These are phyloP conservation scores for Sialis lutaria DNA, from an alignment of 2,888 invertebrate genomes.

Conservation along the genomic window DNA sequence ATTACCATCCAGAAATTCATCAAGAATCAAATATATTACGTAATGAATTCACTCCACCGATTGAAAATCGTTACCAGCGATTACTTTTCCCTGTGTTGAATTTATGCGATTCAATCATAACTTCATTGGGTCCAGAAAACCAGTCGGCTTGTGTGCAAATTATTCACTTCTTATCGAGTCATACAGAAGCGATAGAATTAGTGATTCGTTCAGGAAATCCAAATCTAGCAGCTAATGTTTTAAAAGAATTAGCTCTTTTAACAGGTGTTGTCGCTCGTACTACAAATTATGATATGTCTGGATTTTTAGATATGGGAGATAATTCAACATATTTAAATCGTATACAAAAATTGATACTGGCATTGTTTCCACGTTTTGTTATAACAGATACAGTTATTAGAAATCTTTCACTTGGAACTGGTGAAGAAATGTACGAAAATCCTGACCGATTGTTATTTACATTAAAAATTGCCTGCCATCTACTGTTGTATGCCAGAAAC, in stretches of 20 bases:
- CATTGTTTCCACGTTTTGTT: conserved; percentile 54
- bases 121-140: conserved; percentile 69
- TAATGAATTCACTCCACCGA: conserved; percentile 37
- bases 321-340: conserved; percentile 42
- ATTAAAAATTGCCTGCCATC: conserved; percentile 50
- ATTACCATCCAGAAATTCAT: conserved; percentile 50
- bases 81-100: conserved; percentile 66
- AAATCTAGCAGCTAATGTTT: conserved; percentile 40
- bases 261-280: conserved; percentile 36
- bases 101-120: conserved; percentile 64
- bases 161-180: conserved; percentile 60
- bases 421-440: conserved; percentile 17
- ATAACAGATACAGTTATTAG: conserved; percentile 24
- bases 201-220: conserved; percentile 55
- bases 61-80: conserved; percentile 59
- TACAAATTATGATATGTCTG: conserved; percentile 13
- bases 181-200: conserved; percentile 64
- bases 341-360: conserved; percentile 56
- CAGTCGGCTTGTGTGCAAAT: conserved; percentile 68
- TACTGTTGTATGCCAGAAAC: conserved; percentile 53
- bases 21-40: conserved; percentile 17
- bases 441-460: conserved; percentile 26
- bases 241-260: conserved; percentile 59
- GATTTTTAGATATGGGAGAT: conserved; percentile 20
- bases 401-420: conserved; percentile 21